Base-by-base conservation (phyloP, 2,113 vertebrate species). In the Danio rerio region DNA sequence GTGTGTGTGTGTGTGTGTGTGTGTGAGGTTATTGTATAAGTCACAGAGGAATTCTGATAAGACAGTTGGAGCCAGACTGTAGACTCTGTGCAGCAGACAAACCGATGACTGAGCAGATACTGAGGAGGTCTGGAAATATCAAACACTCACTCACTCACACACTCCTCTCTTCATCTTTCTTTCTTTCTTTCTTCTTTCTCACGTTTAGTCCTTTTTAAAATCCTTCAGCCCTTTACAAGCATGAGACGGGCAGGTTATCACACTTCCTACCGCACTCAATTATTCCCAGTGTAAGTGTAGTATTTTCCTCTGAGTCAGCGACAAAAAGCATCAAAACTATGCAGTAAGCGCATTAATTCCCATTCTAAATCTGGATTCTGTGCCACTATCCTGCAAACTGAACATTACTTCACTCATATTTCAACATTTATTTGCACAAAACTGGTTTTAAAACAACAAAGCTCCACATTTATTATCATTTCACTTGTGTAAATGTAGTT, bases 31-130 rank as follows among this genome's bases (percentile, higher is more conserved):
- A 91, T 88, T 91, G 87, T 83, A 87, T 90, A 90, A 91, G 89
- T 83, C 89, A 90, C 84, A 81, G 86, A 91, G 89, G 82, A 89
- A 68, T 89, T 82, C 85, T 92, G 92, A 93, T 93, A 93, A 94
- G 91, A 90, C 87, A 49, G 3, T 79, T 92, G 93, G 93, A 93
- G 92, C 93, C 93, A 93, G 92, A 91, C 92, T 43, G 88, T 87
- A 92, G 90, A 89, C 91, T 87, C 89, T 40, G 69, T 78, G 55
- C 73, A 78, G 78, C 78, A 83, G 78, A 83, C 79, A 89, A 89
- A 88, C 87, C 90, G 93, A 93, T 93, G 91, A 90, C 90, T 89
- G 88, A 81, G n/a, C 88, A 87, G 93, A 93, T 94, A 94, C 84
- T 86, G 82, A 78, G 65, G 81, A 78, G 87, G 43, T 83, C 88